Base-by-base conservation (phyloP, 1,140 invertebrate genomes). In the Ladona fulva region DNA sequence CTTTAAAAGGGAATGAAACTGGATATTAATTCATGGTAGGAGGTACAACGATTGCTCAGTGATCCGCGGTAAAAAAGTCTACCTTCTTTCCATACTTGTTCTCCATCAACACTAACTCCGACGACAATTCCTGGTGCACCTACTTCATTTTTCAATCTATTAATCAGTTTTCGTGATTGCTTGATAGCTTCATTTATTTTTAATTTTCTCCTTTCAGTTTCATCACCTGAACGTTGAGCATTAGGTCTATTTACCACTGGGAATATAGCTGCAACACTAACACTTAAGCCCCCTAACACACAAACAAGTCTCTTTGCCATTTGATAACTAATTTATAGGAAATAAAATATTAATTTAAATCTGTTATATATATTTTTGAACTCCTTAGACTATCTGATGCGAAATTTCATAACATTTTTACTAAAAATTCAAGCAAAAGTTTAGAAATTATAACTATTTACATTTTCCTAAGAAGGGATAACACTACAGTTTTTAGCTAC, bases 21-120 rank as follows among this genome's bases (percentile, higher is more conserved):
- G 3, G 29, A 37, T 1, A 37, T n/a, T 37, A 37, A 37, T 37
- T 37, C 8, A 37, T 37, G 29, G 11, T n/a, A 25, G 19, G 25
- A 78, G 16, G 14, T 10, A 3, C 14, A 25, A 7, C 16, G 24
- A 77, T n/a, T 77, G 66, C n/a, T n/a, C 25, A 78, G 22, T 7
- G 42, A 7, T 25, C 5, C 74, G 22, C 37, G 37, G 42, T 22
- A 37, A 78, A 77, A 66, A 24, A 66, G 6, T 42, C 24, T 82
- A 87, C 87, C 89, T 82, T 86, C 83, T 77, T 80, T 80, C 86
- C 87, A 90, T 6, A 89, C 81, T 14, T 80, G 80, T 82, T 86
- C 80, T n/a, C 89, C 88, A 84, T 90, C 84, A 5, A 90, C 83
- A 74, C 85, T 85, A 6, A 91, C 89, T 22, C 84, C 87, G n/a